A percentile compares a stretch with the other conserved stretches of the same genome.
Evolutionary conservation across 1,140 invertebrate genomes (phyloP).

Genomic region (Formica exsecta): DNA sequence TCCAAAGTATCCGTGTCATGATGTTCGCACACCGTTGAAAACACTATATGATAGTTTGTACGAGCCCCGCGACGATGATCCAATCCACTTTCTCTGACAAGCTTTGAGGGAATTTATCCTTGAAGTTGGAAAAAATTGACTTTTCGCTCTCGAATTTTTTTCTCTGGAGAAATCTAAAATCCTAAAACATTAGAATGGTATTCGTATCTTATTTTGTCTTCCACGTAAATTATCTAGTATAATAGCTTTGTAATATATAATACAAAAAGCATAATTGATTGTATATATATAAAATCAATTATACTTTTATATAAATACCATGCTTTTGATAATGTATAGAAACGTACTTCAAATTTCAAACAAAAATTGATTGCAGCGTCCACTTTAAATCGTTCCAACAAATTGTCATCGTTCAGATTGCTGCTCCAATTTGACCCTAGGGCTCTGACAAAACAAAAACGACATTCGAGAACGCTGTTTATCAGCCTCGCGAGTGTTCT

Average conservation of each 20-base stretch:
- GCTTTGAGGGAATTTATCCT: not conserved
- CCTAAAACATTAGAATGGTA: not conserved
- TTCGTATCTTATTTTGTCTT: not conserved
- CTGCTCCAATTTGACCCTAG: not conserved
- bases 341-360: too few relatives aligned
- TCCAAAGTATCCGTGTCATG: not conserved
- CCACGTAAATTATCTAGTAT: too few relatives aligned
- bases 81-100: not conserved
- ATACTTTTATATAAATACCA: too few relatives aligned
- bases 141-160: conserved; percentile 9
- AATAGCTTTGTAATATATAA: not conserved
- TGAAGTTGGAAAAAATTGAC: conserved; percentile 21
- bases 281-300: too few relatives aligned
- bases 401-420: conserved; percentile 11
- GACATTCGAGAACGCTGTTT: not conserved
- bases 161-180: not conserved
- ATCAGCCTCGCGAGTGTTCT: conserved; percentile 7
- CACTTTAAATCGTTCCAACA: not conserved
- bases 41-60: not conserved
- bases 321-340: too few relatives aligned
- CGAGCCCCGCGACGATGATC: not conserved
- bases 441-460: conserved; percentile 3
- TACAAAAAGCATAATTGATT: not conserved
- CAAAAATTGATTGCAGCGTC: not conserved
- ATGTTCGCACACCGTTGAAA: not conserved